phyloP scores from a whole-genome alignment of 2,797 vertebrate genomes.

The Galago senegalensis region DNA sequence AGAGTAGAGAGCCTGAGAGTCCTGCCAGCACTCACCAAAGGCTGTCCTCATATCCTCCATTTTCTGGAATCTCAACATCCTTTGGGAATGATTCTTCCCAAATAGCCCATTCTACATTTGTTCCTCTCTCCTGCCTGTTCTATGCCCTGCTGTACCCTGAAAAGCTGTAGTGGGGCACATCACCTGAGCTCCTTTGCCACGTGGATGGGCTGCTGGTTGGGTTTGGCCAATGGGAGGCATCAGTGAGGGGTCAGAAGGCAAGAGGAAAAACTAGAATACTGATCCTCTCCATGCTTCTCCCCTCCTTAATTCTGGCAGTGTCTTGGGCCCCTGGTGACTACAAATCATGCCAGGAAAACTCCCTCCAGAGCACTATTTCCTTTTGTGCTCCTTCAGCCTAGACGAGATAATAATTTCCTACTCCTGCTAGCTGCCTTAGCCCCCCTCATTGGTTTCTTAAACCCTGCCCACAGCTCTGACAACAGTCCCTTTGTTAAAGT shows the following conservation, averaged over 20 bases:
- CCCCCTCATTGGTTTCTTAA: background rate
- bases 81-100: background rate
- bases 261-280: background rate
- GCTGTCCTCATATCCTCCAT: background rate
- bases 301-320: background rate
- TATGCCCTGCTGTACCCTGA: background rate
- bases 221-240: background rate
- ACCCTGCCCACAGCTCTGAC: background rate
- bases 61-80: background rate
- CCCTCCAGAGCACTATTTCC: background rate
- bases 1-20: constrained; percentile 55
- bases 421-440: background rate
- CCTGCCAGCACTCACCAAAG: background rate
- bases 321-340: background rate
- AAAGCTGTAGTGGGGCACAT: background rate
- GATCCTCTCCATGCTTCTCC: background rate
- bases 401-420: background rate
- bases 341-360: background rate
- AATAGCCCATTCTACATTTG: background rate
- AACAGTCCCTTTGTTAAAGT: background rate
- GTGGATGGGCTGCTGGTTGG: background rate
- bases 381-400: background rate
- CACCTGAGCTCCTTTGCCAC: background rate
- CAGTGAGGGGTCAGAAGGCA: background rate
- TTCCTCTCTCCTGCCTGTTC: background rate